Evolutionary conservation across 1,140 invertebrate species (phyloP).

Genomic region (Dufourea novaeangliae): DNA sequence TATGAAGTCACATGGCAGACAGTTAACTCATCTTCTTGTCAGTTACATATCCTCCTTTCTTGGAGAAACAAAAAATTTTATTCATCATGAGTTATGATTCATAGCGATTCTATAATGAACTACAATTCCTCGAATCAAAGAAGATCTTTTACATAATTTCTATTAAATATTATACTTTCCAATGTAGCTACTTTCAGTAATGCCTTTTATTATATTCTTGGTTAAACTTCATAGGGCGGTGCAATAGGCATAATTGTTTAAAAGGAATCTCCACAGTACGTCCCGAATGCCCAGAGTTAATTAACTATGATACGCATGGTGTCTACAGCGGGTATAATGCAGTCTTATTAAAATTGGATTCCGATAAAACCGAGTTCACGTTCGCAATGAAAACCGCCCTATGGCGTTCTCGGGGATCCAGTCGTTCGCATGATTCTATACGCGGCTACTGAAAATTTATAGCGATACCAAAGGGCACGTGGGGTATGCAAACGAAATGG

Average conservation of each 20-base stretch:
- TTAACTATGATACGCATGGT: not conserved
- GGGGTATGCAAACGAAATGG: constrained; percentile 51
- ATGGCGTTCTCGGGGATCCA: not conserved
- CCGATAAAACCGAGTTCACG: not conserved
- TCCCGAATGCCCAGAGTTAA: not conserved
- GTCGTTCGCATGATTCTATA: not conserved
- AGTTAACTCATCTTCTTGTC: not conserved
- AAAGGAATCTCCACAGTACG: not conserved
- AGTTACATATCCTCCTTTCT: no score
- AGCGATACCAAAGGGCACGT: constrained; percentile 47
- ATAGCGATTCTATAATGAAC: no score
- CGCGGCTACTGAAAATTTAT: constrained; percentile 44
- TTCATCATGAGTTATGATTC: no score
- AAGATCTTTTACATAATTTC: not conserved
- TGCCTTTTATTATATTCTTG: not conserved
- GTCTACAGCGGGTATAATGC: not conserved
- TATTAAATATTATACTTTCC: not conserved
- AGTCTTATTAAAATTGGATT: constrained; percentile 27
- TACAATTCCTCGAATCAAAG: no score
- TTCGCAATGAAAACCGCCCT: not conserved
- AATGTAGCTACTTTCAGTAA: not conserved
- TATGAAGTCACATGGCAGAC: constrained; percentile 9
- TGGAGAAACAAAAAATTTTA: not conserved
- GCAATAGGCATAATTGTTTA: not conserved
- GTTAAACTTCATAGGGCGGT: not conserved